phyloP scores from a whole-genome alignment of 2,888 invertebrate species.

The Parelbella ahira region DNA sequence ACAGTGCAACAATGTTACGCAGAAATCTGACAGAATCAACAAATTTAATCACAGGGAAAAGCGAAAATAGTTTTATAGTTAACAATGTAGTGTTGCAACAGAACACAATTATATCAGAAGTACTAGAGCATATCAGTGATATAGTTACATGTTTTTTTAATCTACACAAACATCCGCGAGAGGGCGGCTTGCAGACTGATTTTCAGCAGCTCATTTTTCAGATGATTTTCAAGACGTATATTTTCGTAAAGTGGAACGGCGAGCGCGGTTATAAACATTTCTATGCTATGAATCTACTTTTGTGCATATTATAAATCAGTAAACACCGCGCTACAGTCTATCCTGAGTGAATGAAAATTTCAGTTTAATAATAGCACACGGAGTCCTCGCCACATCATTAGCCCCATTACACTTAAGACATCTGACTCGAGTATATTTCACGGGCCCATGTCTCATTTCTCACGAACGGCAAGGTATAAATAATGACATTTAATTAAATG shows the following conservation, averaged over 20 bases:
- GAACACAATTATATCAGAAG: too few relatives aligned
- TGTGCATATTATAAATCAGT: conserved; percentile 47
- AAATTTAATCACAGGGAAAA: too few relatives aligned
- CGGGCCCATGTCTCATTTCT: too few relatives aligned
- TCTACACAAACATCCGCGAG: conserved; percentile 53
- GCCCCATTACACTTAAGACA: conserved; percentile 30
- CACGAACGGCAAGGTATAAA: too few relatives aligned
- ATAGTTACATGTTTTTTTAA: conserved; percentile 37
- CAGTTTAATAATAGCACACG: conserved; percentile 29
- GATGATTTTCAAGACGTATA: conserved; percentile 51
- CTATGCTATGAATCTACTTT: conserved; percentile 43
- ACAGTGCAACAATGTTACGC: conserved; percentile 4
- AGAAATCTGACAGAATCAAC: conserved; percentile 12
- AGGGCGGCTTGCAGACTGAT: conserved; percentile 44
- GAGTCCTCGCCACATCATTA: conserved; percentile 29
- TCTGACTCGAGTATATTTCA: conserved; percentile 14
- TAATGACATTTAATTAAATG: too few relatives aligned
- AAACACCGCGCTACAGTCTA: conserved; percentile 30
- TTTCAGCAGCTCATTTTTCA: conserved; percentile 68
- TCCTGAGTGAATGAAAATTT: conserved; percentile 31
- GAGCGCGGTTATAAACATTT: conserved; percentile 55
- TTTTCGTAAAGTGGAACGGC: conserved; percentile 62
- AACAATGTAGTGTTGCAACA: too few relatives aligned
- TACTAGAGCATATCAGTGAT: too few relatives aligned
- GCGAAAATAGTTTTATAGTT: conserved; percentile 13